phyloP scores from a whole-genome alignment of 2,797 vertebrate species.

The Forpus xanthops region DNA sequence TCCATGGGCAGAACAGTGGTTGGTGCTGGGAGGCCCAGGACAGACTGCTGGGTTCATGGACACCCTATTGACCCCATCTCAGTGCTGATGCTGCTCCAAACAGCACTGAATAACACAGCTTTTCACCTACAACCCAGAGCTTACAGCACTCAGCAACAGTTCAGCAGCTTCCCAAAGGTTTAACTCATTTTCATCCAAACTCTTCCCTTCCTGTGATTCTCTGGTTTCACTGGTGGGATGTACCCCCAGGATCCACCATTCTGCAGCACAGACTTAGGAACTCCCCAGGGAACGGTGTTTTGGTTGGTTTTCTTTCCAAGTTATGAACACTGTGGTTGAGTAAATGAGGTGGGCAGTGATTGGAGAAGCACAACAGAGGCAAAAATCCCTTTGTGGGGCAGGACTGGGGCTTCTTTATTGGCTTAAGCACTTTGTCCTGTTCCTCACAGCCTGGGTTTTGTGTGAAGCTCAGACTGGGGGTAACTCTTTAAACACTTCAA shows the following conservation, averaged over 20 bases:
- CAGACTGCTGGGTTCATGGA: neutral
- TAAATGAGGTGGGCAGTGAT: neutral
- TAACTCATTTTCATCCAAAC: neutral
- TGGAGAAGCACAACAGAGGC: neutral
- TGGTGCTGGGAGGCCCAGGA: neutral
- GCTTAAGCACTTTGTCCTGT: neutral
- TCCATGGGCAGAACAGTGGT: neutral
- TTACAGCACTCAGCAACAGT: neutral
- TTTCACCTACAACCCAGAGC: neutral
- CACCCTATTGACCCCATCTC: neutral
- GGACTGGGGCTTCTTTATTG: neutral
- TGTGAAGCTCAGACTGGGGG: neutral
- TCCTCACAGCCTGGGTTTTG: neutral
- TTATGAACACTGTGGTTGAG: neutral
- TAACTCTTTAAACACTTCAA: neutral
- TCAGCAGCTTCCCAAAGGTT: neutral
- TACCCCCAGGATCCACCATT: fast-evolving
- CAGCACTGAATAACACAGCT: neutral
- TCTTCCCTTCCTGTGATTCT: neutral
- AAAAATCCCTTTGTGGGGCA: neutral
- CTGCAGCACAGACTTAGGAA: neutral
- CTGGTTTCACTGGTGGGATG: neutral
- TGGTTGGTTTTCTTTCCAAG: neutral
- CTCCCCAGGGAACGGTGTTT: neutral
- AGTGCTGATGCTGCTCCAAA: neutral